phyloP scores from a whole-genome alignment of 2,888 invertebrate genomes.

The Drosophila siamana region DNA sequence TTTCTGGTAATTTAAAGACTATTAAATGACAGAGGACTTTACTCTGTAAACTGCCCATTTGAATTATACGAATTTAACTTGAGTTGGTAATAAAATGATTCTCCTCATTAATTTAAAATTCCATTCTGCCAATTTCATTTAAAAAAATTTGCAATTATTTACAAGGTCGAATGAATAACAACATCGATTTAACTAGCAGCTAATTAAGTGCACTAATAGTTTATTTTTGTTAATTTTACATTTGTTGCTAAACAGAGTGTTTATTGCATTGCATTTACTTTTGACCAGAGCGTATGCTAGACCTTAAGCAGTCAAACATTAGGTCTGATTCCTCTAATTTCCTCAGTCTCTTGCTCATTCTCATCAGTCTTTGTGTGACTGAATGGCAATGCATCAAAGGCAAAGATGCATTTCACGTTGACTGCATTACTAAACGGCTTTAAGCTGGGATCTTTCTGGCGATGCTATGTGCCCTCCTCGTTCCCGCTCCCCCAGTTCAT shows the following conservation, averaged over 20 bases:
- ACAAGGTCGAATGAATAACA: too few relatives aligned
- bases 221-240: too few relatives aligned
- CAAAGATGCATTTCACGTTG: slow-evolving; percentile 64
- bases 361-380: slow-evolving; percentile 2
- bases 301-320: slow-evolving; percentile 25
- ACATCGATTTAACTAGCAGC: slow-evolving; percentile 17
- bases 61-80: not conserved
- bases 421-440: slow-evolving; percentile 74
- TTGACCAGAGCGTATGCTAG: slow-evolving; percentile 7
- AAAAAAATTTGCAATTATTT: too few relatives aligned
- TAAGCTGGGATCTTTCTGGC: slow-evolving; percentile 42
- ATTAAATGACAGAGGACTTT: not conserved
- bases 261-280: slow-evolving; percentile 15
- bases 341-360: not conserved
- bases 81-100: too few relatives aligned
- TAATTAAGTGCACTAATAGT: too few relatives aligned
- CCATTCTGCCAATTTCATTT: too few relatives aligned
- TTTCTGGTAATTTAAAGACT: not conserved
- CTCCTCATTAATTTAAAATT: too few relatives aligned
- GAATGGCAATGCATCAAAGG: slow-evolving; percentile 60
- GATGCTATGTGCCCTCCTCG: slow-evolving; percentile 1
- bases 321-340: slow-evolving; percentile 9
- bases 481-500: not conserved
- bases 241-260: too few relatives aligned
- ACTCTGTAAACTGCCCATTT: not conserved